Percentiles rank a stretch among this genome's conserved stretches.
These are phyloP conservation scores for Buathra laborator DNA, from an alignment of 2,888 invertebrate species.

Conservation along the genomic window DNA sequence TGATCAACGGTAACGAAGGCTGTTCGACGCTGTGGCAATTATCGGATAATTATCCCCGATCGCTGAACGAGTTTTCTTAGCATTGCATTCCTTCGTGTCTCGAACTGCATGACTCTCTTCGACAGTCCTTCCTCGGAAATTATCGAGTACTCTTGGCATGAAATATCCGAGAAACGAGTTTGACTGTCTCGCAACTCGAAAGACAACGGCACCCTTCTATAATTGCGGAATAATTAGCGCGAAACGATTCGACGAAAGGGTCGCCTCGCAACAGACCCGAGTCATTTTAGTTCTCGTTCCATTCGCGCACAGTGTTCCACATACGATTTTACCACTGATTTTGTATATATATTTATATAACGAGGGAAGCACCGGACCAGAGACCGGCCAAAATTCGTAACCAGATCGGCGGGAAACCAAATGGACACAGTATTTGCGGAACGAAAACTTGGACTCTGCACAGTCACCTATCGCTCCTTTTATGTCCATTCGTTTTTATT, in stretches of 20 bases:
- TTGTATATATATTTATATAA: conserved; percentile 49
- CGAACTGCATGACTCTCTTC: not conserved
- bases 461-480: conserved; percentile 69
- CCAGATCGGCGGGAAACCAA: conserved; percentile 25
- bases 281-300: conserved; percentile 20
- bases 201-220: conserved; percentile 3
- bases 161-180: conserved; percentile 32
- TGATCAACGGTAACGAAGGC: conserved; percentile 69
- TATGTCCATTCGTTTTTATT: conserved; percentile 37
- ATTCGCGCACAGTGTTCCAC: conserved; percentile 20
- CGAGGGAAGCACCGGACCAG: conserved; percentile 43
- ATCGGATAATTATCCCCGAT: conserved; percentile 50
- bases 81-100: conserved; percentile 38
- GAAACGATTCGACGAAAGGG: not conserved
- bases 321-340: conserved; percentile 44
- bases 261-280: not conserved
- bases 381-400: conserved; percentile 52
- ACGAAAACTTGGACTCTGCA: not conserved
- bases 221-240: conserved; percentile 30
- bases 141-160: conserved; percentile 13
- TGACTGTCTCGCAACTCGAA: not conserved
- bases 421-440: conserved; percentile 28
- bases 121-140: conserved; percentile 43
- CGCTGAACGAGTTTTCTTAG: conserved; percentile 42
- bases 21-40: conserved; percentile 62